Percentiles rank a stretch among this genome's conserved stretches.
Conservation (phyloP, 2,113 vertebrate genomes). For the Puma concolor region DNA sequence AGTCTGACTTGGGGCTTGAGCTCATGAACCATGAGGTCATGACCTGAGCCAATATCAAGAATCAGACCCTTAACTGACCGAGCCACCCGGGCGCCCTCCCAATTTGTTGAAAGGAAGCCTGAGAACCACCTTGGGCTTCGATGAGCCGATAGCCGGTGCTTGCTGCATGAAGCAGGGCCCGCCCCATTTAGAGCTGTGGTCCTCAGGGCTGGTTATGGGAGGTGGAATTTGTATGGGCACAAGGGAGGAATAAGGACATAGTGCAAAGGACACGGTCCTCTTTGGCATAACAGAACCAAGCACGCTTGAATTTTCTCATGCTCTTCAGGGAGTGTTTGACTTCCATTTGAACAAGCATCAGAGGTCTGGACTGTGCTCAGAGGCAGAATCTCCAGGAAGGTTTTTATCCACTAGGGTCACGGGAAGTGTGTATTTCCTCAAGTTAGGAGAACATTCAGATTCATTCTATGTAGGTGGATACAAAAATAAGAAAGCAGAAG, state of each 20-base stretch:
- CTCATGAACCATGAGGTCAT: too few relatives aligned
- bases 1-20: too few relatives aligned
- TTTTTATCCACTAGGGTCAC: background rate
- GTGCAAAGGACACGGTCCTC: background rate
- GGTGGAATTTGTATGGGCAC: too few relatives aligned
- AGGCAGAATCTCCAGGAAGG: background rate
- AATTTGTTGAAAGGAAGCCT: background rate
- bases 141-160: rapidly evolving
- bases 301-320: background rate
- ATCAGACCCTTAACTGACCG: too few relatives aligned
- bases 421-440: background rate
- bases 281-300: rapidly evolving
- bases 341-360: background rate
- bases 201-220: background rate
- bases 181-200: background rate
- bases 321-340: background rate
- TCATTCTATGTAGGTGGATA: background rate
- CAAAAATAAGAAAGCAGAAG: background rate
- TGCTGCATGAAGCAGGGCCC: background rate
- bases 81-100: too few relatives aligned
- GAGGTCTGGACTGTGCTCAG: background rate
- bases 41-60: too few relatives aligned
- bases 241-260: background rate
- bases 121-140: background rate
- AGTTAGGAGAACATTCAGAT: background rate